Conservation (phyloP, 2,797 vertebrate genomes). For the Pangasius macronema region DNA sequence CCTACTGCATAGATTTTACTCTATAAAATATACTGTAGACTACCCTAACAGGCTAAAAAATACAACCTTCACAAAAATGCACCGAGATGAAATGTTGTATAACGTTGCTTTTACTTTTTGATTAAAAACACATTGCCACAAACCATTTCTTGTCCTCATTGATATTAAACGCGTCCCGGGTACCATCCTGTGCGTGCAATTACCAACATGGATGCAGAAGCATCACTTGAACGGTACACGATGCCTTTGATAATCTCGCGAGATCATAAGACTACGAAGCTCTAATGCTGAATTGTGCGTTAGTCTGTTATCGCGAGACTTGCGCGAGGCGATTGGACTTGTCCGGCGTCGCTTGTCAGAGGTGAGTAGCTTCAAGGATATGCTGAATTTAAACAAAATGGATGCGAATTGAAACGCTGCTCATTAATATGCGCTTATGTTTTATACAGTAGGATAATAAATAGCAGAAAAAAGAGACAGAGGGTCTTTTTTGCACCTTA, state of each 20-base stretch:
- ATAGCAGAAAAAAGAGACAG: background rate
- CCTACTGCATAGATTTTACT: slow-evolving; percentile 17
- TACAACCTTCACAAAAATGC: background rate
- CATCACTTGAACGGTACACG: slow-evolving; percentile 1
- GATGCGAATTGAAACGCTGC: background rate
- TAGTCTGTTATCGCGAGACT: slow-evolving; percentile 71
- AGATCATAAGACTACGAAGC: slow-evolving; percentile 45
- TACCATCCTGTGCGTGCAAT: background rate
- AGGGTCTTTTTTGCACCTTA: background rate
- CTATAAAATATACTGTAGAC: background rate
- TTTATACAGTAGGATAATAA: background rate
- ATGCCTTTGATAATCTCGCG: slow-evolving; percentile 60
- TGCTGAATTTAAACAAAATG: slow-evolving; percentile 12
- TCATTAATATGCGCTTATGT: background rate
- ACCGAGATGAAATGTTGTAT: background rate
- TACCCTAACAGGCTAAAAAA: background rate
- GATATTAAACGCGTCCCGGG: background rate
- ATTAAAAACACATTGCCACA: background rate
- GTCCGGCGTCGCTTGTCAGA: slow-evolving; percentile 68
- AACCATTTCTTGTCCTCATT: background rate
- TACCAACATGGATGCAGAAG: slow-evolving; percentile 6
- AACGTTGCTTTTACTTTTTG: background rate
- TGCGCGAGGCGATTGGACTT: slow-evolving; percentile 57
- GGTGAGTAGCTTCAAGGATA: slow-evolving; percentile 72
- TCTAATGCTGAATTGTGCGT: background rate